Conservation (phyloP, 2,888 invertebrate species). For the Eutolmus rufibarbis region DNA sequence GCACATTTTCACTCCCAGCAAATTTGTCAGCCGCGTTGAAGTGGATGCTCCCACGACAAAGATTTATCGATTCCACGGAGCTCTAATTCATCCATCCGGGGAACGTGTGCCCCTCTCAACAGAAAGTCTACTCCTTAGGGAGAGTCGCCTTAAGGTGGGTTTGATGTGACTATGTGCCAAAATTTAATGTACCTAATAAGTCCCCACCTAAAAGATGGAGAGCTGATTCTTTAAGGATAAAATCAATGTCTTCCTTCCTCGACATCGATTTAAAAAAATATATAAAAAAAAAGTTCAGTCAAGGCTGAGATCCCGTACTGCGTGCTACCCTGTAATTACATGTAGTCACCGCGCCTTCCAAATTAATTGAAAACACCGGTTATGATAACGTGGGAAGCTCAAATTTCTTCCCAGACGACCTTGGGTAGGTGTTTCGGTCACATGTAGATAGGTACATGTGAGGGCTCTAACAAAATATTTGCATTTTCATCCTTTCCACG, state of each 20-base stretch:
- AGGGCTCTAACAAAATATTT: neutral
- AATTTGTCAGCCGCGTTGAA: slow-evolving; percentile 85
- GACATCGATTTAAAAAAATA: neutral
- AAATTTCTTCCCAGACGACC: neutral
- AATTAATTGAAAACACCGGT: neutral
- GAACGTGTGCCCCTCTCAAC: slow-evolving; percentile 82
- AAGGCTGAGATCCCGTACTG: neutral
- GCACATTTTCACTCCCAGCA: slow-evolving; percentile 77
- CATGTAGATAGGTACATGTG: neutral
- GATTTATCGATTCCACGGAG: slow-evolving; percentile 93
- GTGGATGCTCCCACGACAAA: slow-evolving; percentile 95
- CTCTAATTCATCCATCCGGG: slow-evolving; percentile 81
- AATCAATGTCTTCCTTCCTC: neutral
- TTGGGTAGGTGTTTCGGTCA: neutral
- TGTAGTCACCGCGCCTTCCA: neutral
- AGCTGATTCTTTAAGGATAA: neutral
- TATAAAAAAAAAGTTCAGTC: neutral
- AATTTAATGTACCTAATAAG: neutral
- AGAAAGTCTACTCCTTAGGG: slow-evolving; percentile 90
- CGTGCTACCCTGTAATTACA: neutral
- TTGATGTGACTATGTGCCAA: neutral
- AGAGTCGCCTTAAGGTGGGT: slow-evolving; percentile 79
- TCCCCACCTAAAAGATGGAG: neutral
- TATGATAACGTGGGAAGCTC: neutral
- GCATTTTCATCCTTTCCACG: neutral